These are phyloP conservation scores for Alethe diademata DNA, from an alignment of 2,113 vertebrate species.

Conservation along the genomic window DNA sequence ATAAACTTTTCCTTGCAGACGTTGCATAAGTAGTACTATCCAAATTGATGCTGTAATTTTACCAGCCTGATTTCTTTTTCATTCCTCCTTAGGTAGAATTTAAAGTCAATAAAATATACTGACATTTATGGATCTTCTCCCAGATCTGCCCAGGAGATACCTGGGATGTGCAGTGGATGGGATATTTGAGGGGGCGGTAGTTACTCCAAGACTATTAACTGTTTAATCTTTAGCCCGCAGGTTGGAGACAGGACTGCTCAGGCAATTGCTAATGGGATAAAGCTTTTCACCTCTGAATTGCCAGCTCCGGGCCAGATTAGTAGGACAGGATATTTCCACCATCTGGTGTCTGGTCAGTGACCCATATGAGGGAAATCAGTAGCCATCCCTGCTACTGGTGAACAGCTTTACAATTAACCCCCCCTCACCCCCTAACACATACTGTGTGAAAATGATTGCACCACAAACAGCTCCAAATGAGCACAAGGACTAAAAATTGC, in stretches of 20 bases:
- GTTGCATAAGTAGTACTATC: neutral
- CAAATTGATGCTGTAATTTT: neutral
- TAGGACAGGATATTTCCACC: slow-evolving; percentile 36
- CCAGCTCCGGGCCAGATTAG: slow-evolving; percentile 45
- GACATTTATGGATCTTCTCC: neutral
- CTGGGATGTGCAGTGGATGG: neutral
- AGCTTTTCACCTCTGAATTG: slow-evolving; percentile 39
- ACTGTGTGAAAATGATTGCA: neutral
- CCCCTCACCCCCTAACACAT: neutral
- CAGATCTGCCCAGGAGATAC: neutral
- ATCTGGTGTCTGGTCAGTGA: slow-evolving; percentile 62
- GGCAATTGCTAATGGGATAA: slow-evolving; percentile 56
- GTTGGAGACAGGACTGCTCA: slow-evolving; percentile 37
- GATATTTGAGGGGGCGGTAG: neutral
- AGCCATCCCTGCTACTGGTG: neutral
- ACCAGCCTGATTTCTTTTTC: neutral
- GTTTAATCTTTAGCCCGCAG: slow-evolving; percentile 19
- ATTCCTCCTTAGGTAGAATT: neutral
- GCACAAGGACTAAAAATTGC: neutral
- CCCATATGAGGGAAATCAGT: slow-evolving; percentile 13
- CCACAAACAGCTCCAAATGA: neutral
- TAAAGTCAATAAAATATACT: neutral
- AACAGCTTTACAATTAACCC: neutral
- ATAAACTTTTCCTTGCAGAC: neutral
- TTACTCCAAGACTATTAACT: slow-evolving; percentile 10